Evolutionary conservation across 2,888 invertebrate species (phyloP).

Genomic region (Troglohyphantes excavatus): DNA sequence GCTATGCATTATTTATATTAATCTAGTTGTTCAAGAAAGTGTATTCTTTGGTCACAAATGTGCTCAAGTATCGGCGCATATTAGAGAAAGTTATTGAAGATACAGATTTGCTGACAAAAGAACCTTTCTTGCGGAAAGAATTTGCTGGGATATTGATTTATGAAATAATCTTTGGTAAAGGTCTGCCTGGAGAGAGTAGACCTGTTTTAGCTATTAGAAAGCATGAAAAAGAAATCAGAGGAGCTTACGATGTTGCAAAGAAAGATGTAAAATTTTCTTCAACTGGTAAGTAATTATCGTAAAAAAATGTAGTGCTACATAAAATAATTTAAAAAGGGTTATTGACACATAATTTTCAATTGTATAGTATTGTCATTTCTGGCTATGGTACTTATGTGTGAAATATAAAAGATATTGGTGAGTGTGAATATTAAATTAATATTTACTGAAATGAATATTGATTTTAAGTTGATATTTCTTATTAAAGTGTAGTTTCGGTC

Average conservation of each 20-base stretch:
- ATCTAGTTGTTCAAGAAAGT: constrained; percentile 57
- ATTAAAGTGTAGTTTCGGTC: no score
- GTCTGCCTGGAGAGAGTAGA: constrained; percentile 88
- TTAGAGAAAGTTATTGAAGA: constrained; percentile 49
- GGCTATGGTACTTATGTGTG: no score
- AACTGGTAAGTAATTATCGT: constrained; percentile 21
- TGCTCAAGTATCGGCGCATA: constrained; percentile 32
- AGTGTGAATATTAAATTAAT: no score
- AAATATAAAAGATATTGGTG: no score
- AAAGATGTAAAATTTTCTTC: not conserved
- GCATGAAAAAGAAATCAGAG: constrained; percentile 85
- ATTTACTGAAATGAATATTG: no score
- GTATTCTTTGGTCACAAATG: constrained; percentile 41
- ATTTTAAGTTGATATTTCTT: no score
- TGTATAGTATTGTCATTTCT: no score
- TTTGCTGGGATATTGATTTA: constrained; percentile 87
- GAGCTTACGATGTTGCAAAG: constrained; percentile 45
- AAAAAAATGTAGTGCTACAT: no score
- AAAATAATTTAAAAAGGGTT: no score
- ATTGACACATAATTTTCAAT: no score
- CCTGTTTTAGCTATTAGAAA: constrained; percentile 88
- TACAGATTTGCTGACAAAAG: constrained; percentile 36
- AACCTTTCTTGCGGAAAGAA: constrained; percentile 35
- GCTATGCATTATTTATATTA: not conserved
- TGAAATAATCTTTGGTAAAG: constrained; percentile 92